A percentile compares a stretch with the other conserved stretches of the same genome.
phyloP scores from a whole-genome alignment of 2,113 vertebrate genomes.

The Sisor rabdophorus region DNA sequence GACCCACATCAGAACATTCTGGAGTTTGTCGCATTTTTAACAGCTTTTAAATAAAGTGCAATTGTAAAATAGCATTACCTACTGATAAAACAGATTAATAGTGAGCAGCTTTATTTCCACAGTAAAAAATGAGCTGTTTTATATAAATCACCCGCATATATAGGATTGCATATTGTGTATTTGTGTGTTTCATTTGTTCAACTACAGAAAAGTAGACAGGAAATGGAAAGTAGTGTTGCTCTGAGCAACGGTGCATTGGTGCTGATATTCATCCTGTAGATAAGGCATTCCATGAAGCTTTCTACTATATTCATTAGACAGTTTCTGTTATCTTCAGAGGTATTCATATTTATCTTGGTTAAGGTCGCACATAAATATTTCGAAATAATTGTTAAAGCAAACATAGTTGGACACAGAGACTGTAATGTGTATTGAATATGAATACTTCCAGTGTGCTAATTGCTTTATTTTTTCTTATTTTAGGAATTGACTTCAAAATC shows the following conservation, averaged over 20 bases:
- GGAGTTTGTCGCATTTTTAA: not conserved
- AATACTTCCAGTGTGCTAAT: not conserved
- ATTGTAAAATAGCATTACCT: not conserved
- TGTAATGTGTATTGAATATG: not conserved
- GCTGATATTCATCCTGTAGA: not conserved
- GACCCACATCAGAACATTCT: not conserved
- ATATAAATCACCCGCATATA: not conserved
- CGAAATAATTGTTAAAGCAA: not conserved
- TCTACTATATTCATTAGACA: not conserved
- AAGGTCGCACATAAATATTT: not conserved
- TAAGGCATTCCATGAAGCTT: not conserved
- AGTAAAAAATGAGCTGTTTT: not conserved
- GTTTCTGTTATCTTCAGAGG: not conserved
- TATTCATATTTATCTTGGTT: not conserved
- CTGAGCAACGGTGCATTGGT: not conserved
- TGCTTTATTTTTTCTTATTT: conserved; percentile 34
- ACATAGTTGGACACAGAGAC: not conserved
- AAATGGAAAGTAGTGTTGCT: not conserved
- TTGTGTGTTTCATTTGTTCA: not conserved
- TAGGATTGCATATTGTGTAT: not conserved
- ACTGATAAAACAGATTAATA: not conserved
- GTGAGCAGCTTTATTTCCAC: conserved; percentile 25
- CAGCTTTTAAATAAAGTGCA: not conserved
- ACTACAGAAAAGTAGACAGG: not conserved
- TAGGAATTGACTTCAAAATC: conserved; percentile 99